Percentiles rank a stretch among this genome's conserved stretches.
phyloP scores from a whole-genome alignment of 2,888 invertebrate genomes.

The Ramazzottius varieornatus region DNA sequence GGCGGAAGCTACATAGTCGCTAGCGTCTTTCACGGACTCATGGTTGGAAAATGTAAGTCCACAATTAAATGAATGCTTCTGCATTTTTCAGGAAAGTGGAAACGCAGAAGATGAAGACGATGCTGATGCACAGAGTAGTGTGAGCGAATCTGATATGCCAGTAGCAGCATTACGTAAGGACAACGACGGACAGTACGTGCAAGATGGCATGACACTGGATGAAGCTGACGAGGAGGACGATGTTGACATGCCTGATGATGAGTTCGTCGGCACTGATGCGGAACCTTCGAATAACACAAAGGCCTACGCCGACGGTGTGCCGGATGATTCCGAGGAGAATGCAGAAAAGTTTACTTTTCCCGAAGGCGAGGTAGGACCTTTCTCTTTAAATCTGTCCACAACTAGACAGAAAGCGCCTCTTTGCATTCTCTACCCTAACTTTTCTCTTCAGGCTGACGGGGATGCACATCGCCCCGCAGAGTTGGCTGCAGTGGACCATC shows the following conservation, averaged over 20 bases:
- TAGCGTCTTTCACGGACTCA: too few relatives aligned
- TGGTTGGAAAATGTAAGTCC: too few relatives aligned
- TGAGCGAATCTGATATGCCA: neutral
- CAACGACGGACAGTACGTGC: too few relatives aligned
- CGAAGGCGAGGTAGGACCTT: neutral
- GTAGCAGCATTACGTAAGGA: too few relatives aligned
- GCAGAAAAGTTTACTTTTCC: neutral
- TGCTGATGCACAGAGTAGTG: neutral
- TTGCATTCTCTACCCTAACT: too few relatives aligned
- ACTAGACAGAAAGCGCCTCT: neutral
- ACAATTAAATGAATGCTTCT: neutral
- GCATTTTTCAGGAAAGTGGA: too few relatives aligned
- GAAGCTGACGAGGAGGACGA: conserved; percentile 22
- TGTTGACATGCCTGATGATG: conserved; percentile 15
- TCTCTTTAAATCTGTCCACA: neutral
- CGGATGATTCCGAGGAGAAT: neutral
- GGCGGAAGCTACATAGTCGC: too few relatives aligned
- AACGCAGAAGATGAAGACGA: neutral
- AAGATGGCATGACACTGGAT: too few relatives aligned
- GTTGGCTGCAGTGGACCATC: conserved; percentile 55
- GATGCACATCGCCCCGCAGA: conserved; percentile 16
- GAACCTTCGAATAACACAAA: neutral
- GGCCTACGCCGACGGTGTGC: conserved; percentile 3
- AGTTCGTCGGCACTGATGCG: conserved; percentile 2
- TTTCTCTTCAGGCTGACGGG: neutral